Base-by-base conservation (phyloP, 2,113 vertebrate species). In the Malurus cyaneus region DNA sequence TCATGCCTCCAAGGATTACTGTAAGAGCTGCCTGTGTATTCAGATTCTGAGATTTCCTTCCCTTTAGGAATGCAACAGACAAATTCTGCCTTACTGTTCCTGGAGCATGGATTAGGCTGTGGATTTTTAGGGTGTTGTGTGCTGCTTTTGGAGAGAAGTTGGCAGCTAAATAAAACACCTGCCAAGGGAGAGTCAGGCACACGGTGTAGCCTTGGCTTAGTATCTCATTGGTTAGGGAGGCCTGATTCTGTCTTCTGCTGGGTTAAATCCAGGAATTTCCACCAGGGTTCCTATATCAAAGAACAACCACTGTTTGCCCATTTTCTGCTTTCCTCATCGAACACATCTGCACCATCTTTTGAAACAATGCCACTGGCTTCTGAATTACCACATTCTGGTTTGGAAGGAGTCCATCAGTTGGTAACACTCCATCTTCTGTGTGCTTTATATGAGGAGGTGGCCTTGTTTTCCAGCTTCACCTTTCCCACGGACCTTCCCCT, bases 241-340 rank as follows among this genome's bases (percentile, higher is more conserved):
- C 80, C 83, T 81, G 83, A 67, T 86, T 92, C 94, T 95, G 44
- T 88, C 80, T 92, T 31, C 56, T 59, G 54, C 69, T 86, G 66
- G 20, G 66, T 36, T 53, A 69, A 76, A 79, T 74, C 76, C 53
- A 77, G 42, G 36, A 54, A 52, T 46, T 76, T 71, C 64, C 18
- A 25, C 42, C n/a, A 59, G 73, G 46, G 52, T 21, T 69, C 42
- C n/a, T 41, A 5, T 6, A 59, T 32, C 4, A 2, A 69, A 34
- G 29, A 80, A 73, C 14, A 81, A 42, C 25, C 25, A 32, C 9
- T 0, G 2, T 49, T 62, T 28, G 34, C 21, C 34, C 60, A 15
- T 92, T 83, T 90, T 78, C 21, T 6, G 0, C 34, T 67, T 86
- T 59, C 11, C 70, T 57, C 46, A 41, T 19, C 1, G 6, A 73